These are phyloP conservation scores for Eurytoma adleriae DNA, from an alignment of 2,888 invertebrate species.

Conservation along the genomic window DNA sequence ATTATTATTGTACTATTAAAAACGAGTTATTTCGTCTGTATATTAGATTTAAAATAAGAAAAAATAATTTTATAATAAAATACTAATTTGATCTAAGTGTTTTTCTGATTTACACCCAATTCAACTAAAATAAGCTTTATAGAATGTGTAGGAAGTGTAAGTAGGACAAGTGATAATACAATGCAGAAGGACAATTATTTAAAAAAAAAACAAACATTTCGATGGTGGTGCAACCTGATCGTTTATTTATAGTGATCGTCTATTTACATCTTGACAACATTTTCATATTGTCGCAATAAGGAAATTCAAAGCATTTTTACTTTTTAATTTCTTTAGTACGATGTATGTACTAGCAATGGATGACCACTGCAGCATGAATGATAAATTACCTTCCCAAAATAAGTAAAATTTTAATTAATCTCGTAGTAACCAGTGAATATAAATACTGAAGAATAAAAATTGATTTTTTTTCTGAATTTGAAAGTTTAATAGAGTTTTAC, in stretches of 20 bases:
- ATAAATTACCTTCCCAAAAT: constrained; percentile 52
- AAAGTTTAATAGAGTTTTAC: constrained; percentile 40
- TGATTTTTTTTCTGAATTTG: constrained; percentile 17
- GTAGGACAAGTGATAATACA: neutral
- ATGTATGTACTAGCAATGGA: constrained; percentile 36
- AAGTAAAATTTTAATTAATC: constrained; percentile 28
- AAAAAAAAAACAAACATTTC: constrained; percentile 29
- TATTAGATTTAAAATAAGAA: constrained; percentile 62
- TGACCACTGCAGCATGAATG: constrained; percentile 38
- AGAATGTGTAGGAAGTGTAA: neutral
- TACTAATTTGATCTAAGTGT: constrained; percentile 59
- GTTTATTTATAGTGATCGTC: constrained; percentile 70
- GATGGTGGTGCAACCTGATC: constrained; percentile 58
- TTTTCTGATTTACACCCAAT: constrained; percentile 33
- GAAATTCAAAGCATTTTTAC: constrained; percentile 45
- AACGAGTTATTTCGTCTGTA: constrained; percentile 61
- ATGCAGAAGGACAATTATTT: constrained; percentile 20
- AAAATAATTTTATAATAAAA: constrained; percentile 63
- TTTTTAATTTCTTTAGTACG: constrained; percentile 43
- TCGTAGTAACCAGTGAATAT: constrained; percentile 55
- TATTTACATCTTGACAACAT: constrained; percentile 69
- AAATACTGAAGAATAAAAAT: constrained; percentile 59
- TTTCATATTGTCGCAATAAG: constrained; percentile 48
- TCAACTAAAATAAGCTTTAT: neutral
- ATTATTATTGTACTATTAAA: constrained; percentile 59